A percentile compares a stretch with the other conserved stretches of the same genome.
These are phyloP conservation scores for Musca vetustissima DNA, from an alignment of 1,140 invertebrate species.

Conservation along the genomic window DNA sequence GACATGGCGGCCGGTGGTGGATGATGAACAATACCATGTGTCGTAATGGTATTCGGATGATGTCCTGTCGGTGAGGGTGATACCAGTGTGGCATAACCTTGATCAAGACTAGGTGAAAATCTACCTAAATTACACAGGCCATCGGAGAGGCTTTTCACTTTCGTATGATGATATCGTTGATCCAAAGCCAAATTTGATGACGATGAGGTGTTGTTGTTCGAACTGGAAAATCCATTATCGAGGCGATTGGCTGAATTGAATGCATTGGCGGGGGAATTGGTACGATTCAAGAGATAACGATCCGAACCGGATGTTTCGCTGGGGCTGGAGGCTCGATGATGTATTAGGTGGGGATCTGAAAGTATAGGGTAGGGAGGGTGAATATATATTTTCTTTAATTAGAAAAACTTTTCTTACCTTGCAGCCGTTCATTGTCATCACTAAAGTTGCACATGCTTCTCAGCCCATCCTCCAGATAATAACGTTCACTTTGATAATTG, in stretches of 20 bases:
- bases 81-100: constrained; percentile 75
- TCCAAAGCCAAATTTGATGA: constrained; percentile 36
- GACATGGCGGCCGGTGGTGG: constrained; percentile 36
- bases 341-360: constrained; percentile 36
- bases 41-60: constrained; percentile 44
- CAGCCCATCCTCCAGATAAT: constrained; percentile 45
- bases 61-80: constrained; percentile 59
- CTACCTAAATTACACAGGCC: constrained; percentile 53
- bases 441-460: constrained; percentile 40
- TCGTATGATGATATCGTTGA: constrained; percentile 42
- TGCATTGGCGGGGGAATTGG: constrained; percentile 46
- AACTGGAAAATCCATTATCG: constrained; percentile 26
- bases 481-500: constrained; percentile 52
- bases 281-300: constrained; percentile 50
- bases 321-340: constrained; percentile 49
- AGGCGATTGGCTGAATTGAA: constrained; percentile 35
- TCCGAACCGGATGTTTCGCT: constrained; percentile 55
- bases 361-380: not conserved
- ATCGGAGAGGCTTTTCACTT: constrained; percentile 52
- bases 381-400: not conserved
- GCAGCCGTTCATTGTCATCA: constrained; percentile 45
- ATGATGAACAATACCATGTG: constrained; percentile 35
- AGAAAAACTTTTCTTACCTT: constrained; percentile 36
- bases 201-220: constrained; percentile 23
- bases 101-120: constrained; percentile 66